These are phyloP conservation scores for Anolis sagrei DNA, from an alignment of 2,113 vertebrate species.

Conservation along the genomic window DNA sequence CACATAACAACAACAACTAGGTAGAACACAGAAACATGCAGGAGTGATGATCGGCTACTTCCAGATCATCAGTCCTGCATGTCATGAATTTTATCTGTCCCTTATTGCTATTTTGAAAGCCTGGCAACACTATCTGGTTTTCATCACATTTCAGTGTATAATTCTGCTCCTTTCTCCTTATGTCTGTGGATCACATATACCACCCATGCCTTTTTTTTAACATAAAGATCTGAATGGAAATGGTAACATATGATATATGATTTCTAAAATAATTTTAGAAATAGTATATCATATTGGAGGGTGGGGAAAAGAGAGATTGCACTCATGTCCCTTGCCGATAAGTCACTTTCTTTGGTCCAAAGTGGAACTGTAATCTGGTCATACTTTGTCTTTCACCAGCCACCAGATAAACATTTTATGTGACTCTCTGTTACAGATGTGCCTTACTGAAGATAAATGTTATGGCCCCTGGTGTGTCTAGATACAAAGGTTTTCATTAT, in stretches of 20 bases:
- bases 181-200: neutral
- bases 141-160: conserved; percentile 39
- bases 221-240: neutral
- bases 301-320: neutral
- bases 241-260: neutral
- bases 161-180: neutral
- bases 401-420: neutral
- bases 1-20: no score
- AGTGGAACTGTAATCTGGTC: neutral
- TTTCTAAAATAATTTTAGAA: neutral
- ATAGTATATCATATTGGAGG: no score
- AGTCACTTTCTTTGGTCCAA: neutral
- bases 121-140: conserved; percentile 26
- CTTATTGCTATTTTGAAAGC: no score
- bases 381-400: neutral
- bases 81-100: no score
- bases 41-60: no score
- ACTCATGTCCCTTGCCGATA: no score
- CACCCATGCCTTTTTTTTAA: neutral
- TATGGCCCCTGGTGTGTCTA: neutral
- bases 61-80: no score
- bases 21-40: no score
- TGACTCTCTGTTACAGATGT: neutral
- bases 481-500: neutral
- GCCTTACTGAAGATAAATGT: neutral